Conservation (phyloP, 2,113 vertebrate genomes). For the Laterallus jamaicensis region DNA sequence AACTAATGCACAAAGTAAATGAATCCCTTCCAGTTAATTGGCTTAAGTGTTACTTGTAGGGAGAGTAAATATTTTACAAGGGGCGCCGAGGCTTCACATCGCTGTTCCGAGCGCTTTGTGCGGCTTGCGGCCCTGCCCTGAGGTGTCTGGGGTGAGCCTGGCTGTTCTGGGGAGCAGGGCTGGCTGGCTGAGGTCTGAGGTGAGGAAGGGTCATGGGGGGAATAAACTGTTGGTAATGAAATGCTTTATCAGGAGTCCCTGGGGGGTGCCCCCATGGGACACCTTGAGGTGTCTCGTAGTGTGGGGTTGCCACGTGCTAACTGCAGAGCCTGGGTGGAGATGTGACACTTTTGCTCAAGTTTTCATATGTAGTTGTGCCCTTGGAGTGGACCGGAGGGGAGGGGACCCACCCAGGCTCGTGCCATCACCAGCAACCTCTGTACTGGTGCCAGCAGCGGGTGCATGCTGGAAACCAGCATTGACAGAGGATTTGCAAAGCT, state of each 20-base stretch:
- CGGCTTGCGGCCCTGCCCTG: background rate
- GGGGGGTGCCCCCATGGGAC: rapidly evolving
- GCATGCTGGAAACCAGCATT: rapidly evolving
- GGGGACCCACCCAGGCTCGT: rapidly evolving
- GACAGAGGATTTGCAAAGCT: background rate
- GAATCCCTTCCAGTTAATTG: background rate
- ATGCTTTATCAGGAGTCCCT: rapidly evolving
- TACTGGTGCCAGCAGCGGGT: background rate
- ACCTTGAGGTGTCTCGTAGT: background rate
- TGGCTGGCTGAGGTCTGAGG: background rate
- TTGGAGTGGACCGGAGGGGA: background rate
- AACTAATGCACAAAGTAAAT: background rate
- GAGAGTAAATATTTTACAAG: background rate
- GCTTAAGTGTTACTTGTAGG: background rate
- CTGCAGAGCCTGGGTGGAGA: rapidly evolving
- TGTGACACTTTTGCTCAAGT: rapidly evolving
- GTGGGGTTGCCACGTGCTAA: rapidly evolving
- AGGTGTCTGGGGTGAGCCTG: background rate
- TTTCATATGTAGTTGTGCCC: rapidly evolving
- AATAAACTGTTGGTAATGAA: background rate
- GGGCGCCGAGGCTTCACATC: rapidly evolving
- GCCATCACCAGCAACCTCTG: background rate
- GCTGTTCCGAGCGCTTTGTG: background rate
- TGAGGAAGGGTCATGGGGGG: background rate
- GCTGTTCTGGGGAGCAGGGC: background rate